Evolutionary conservation across 2,113 vertebrate genomes (phyloP).

Genomic region (Hypanus sabinus): DNA sequence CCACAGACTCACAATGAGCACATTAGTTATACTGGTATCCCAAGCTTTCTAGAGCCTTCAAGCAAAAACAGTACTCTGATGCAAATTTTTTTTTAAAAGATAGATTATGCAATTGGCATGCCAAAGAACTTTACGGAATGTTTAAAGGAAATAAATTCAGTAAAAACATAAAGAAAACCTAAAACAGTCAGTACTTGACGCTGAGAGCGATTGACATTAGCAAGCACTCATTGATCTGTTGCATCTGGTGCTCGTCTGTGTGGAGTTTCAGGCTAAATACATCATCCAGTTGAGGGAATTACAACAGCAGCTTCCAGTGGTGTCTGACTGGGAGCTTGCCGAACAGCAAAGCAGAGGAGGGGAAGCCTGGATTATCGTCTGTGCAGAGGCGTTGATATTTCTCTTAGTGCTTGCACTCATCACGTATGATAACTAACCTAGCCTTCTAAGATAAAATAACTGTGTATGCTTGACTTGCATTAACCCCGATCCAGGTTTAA

Average conservation of each 20-base stretch:
- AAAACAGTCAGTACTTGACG: neutral
- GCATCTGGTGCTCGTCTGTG: constrained; percentile 12
- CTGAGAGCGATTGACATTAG: constrained; percentile 25
- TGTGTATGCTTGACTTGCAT: neutral
- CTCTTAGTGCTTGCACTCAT: neutral
- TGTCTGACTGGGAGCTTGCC: neutral
- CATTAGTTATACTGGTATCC: constrained; percentile 26
- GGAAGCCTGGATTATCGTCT: neutral
- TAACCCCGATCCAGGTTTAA: neutral
- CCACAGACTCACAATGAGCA: constrained; percentile 34
- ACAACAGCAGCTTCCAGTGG: constrained; percentile 7
- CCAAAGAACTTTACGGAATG: neutral
- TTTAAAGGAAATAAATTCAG: neutral
- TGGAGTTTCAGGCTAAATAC: constrained; percentile 10
- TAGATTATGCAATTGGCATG: neutral
- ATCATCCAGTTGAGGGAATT: constrained; percentile 23
- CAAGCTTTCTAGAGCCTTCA: constrained; percentile 13
- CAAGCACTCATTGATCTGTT: constrained; percentile 28
- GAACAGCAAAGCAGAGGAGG: constrained; percentile 2
- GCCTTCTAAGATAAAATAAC: constrained; percentile 1
- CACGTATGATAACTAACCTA: neutral
- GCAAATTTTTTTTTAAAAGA: neutral
- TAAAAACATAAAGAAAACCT: neutral
- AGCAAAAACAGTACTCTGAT: constrained; percentile 1
- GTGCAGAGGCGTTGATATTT: neutral